Base-by-base conservation (phyloP, 2,113 vertebrate species). In the Leucoraja erinaceus region DNA sequence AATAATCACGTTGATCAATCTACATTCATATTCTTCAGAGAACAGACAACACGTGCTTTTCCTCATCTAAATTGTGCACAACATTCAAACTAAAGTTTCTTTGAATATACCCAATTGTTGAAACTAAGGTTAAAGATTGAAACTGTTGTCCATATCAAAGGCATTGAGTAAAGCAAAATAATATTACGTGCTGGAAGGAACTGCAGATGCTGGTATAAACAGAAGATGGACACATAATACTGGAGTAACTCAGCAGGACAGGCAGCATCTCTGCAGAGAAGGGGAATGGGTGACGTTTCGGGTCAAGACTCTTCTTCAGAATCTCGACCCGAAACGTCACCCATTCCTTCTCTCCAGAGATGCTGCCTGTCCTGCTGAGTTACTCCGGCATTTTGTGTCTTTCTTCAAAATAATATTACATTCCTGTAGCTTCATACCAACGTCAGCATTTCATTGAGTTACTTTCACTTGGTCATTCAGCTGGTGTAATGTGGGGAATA, bases 1-100 rank as follows among this genome's bases (percentile, higher is more conserved):
- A 79, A 47, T 79, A 81, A 81, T 81, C 78, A 81, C 78, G 20
- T 81, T 81, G 78, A 47, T 81, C 38, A 81, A 81, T 54, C 18
- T 38, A 81, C 6, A 20, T 20, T 54, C 78, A 14, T 81, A 81
- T 81, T 81, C 38, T 54, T 14, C 78, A 81, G 78, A 54, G 38
- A 81, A 81, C 18, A 81, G 54, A 47, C 38, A 81, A 54, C 78
- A 81, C 9, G 22, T 79, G 77, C 4, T 81, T 54, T 81, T 81
- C 22, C 78, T 38, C 33, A 81, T 81, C 78, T 38, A 54, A 81
- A 81, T 47, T 81, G 78, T 81, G 38, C 20, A 38, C 31, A 47
- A 20, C 54, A 20, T 81, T 54, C 16, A 81, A 81, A 81, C 33
- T 20, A 78, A 16, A 78, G 38, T 77, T 77, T 77, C 10, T 77